Evolutionary conservation across 1,140 invertebrate species (phyloP).

Genomic region (Medauroidea extradentata): DNA sequence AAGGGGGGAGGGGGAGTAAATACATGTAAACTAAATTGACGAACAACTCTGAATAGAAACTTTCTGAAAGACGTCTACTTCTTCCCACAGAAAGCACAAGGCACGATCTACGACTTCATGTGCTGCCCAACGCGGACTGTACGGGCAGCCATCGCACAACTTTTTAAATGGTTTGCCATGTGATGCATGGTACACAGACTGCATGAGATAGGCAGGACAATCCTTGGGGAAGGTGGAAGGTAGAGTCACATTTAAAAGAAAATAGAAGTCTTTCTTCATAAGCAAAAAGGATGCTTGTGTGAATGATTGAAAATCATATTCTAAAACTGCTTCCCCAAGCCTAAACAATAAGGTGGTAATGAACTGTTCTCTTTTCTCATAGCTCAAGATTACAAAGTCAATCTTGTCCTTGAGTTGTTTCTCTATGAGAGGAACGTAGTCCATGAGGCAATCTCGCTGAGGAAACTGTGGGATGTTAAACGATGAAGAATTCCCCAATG

Average conservation of each 20-base stretch:
- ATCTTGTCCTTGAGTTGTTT: slow-evolving; percentile 46
- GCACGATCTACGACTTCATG: slow-evolving; percentile 12
- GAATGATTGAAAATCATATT: slow-evolving; percentile 36
- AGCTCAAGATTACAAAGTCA: slow-evolving; percentile 24
- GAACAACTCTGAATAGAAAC: slow-evolving; percentile 9
- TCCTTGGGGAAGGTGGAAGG: slow-evolving; percentile 31
- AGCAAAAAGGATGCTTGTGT: slow-evolving; percentile 31
- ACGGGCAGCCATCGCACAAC: slow-evolving; percentile 24
- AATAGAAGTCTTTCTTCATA: slow-evolving; percentile 30
- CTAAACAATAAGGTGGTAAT: slow-evolving; percentile 27
- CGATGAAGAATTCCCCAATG: slow-evolving; percentile 22
- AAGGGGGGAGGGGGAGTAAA: no score
- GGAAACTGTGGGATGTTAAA: slow-evolving; percentile 34
- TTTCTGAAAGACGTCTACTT: slow-evolving; percentile 11
- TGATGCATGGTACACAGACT: slow-evolving; percentile 30
- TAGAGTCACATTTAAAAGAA: slow-evolving; percentile 32
- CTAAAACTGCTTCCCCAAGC: slow-evolving; percentile 30
- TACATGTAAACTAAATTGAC: no score
- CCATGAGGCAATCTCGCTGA: slow-evolving; percentile 43
- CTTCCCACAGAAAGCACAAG: not conserved
- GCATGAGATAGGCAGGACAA: slow-evolving; percentile 29
- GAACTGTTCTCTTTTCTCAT: slow-evolving; percentile 33
- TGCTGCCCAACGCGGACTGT: slow-evolving; percentile 8
- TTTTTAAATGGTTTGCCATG: slow-evolving; percentile 25
- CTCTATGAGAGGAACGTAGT: slow-evolving; percentile 52